Conservation (phyloP, 2,113 vertebrate genomes). For the Neodon shergylaensis region DNA sequence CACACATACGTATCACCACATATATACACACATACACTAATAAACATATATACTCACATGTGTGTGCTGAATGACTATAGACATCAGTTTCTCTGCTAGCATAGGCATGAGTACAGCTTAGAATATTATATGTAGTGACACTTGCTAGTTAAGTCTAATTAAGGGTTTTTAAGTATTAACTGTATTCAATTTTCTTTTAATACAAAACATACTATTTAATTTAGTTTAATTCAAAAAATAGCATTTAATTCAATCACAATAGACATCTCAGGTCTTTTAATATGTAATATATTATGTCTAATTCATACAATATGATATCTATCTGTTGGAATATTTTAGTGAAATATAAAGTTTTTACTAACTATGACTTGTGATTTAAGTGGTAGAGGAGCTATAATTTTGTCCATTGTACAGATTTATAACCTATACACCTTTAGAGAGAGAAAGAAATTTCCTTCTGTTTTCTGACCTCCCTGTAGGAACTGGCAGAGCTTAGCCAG, state of each 20-base stretch:
- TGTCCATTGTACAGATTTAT: neutral
- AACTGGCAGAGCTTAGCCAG: neutral
- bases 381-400: neutral
- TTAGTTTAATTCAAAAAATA: neutral
- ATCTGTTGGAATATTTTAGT: neutral
- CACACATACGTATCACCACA: neutral
- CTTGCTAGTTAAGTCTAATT: neutral
- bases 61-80: neutral
- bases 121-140: neutral
- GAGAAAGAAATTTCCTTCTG: neutral
- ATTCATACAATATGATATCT: neutral
- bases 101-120: neutral
- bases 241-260: neutral
- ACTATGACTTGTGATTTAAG: constrained; percentile 26
- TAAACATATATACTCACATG: accelerated
- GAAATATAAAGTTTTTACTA: neutral
- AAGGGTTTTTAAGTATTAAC: neutral
- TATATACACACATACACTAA: neutral
- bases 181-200: neutral
- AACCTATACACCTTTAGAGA: neutral
- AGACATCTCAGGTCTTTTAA: neutral
- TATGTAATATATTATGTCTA: neutral
- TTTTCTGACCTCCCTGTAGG: neutral
- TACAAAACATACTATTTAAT: neutral
- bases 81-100: neutral